phyloP scores from a whole-genome alignment of 2,888 invertebrate species.

The Nomada ruficornis region DNA sequence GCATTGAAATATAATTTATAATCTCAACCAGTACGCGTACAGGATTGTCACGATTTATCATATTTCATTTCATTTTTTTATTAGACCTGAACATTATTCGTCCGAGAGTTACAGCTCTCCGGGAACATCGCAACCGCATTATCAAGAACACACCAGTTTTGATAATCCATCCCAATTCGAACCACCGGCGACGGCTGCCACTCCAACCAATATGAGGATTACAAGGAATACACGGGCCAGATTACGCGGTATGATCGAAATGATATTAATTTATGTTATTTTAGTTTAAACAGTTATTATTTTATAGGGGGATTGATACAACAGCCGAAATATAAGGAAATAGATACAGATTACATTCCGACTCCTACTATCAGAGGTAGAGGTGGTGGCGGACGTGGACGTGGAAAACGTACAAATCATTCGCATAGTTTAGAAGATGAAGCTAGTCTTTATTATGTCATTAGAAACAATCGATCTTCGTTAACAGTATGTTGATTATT shows the following conservation, averaged over 20 bases:
- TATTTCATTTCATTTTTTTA: neutral
- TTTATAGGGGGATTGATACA: slow-evolving; percentile 78
- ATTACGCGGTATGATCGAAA: slow-evolving; percentile 77
- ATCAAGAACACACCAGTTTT: slow-evolving; percentile 78
- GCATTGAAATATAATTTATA: neutral
- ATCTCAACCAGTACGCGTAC: neutral
- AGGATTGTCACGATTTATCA: neutral
- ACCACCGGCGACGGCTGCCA: slow-evolving; percentile 83
- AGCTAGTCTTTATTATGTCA: slow-evolving; percentile 92
- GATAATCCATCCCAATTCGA: slow-evolving; percentile 81
- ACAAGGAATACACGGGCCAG: slow-evolving; percentile 84
- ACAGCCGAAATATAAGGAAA: slow-evolving; percentile 82
- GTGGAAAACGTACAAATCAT: slow-evolving; percentile 77
- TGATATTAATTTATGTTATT: neutral
- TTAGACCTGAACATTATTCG: slow-evolving; percentile 80
- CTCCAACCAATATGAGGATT: slow-evolving; percentile 82
- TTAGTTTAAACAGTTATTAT: neutral
- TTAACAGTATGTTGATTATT: slow-evolving; percentile 88
- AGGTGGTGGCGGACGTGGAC: slow-evolving; percentile 85
- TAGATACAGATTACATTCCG: slow-evolving; percentile 80
- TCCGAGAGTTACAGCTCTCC: slow-evolving; percentile 81
- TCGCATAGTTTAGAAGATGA: slow-evolving; percentile 88
- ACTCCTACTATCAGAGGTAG: slow-evolving; percentile 69
- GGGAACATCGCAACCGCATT: slow-evolving; percentile 78
- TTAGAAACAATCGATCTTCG: slow-evolving; percentile 92